A percentile compares a stretch with the other conserved stretches of the same genome.
Evolutionary conservation across 2,797 vertebrate genomes (phyloP).

Genomic region (Scyliorhinus canicula): DNA sequence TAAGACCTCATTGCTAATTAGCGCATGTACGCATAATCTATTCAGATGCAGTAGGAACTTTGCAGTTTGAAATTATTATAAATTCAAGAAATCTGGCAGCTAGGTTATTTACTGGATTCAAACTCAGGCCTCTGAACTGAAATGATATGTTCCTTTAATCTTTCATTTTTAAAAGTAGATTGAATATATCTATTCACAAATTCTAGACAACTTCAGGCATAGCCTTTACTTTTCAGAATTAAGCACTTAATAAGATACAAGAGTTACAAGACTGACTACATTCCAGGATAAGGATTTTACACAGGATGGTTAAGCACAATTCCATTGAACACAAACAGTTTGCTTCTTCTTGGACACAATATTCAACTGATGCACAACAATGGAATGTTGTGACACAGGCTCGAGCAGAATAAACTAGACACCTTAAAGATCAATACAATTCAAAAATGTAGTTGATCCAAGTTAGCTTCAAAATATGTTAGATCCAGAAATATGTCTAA

Average conservation of each 20-base stretch:
- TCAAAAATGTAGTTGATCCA: background rate
- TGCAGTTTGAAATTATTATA: too few species aligned
- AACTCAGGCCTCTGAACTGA: background rate
- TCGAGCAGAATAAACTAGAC: background rate
- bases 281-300: background rate
- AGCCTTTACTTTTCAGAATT: background rate
- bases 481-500: slow-evolving; percentile 3
- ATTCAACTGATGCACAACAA: background rate
- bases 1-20: background rate
- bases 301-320: background rate
- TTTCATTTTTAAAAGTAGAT: background rate
- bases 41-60: background rate
- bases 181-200: background rate
- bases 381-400: background rate
- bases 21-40: too few species aligned
- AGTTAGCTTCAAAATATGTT: background rate
- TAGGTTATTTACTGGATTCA: background rate
- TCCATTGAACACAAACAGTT: background rate
- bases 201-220: background rate
- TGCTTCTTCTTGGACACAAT: background rate
- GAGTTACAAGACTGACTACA: background rate
- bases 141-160: background rate
- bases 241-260: background rate
- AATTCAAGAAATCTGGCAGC: background rate
- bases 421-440: background rate